These are phyloP conservation scores for Tragelaphus imberbis DNA, from an alignment of 2,113 vertebrate species.

Conservation along the genomic window DNA sequence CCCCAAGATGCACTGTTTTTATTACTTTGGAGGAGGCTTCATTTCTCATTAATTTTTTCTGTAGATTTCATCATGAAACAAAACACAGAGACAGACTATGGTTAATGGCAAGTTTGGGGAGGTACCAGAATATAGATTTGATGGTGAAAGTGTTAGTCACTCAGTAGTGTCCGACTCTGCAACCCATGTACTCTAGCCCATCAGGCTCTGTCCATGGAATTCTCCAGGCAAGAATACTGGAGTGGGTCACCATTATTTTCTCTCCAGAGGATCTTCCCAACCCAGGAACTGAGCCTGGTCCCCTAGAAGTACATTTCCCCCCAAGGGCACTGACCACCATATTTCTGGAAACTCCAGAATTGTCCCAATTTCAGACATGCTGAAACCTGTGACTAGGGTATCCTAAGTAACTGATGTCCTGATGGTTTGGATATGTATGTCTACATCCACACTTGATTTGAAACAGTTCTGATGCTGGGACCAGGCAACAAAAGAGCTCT, in stretches of 20 bases:
- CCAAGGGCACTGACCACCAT: not conserved
- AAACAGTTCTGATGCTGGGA: not conserved
- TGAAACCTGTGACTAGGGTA: not conserved
- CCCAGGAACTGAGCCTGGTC: fast-evolving
- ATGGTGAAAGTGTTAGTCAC: not conserved
- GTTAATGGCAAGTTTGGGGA: not conserved
- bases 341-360: not conserved
- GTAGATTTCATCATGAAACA: not conserved
- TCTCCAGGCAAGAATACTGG: not conserved
- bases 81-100: not conserved
- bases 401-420: not conserved
- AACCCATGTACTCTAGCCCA: not conserved
- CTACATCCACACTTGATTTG: not conserved
- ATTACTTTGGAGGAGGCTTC: not conserved
- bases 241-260: not conserved
- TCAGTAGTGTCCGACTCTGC: not conserved
- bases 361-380: not conserved
- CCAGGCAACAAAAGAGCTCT: not conserved
- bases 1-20: not conserved
- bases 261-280: not conserved
- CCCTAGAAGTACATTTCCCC: not conserved
- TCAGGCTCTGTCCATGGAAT: not conserved
- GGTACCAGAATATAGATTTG: not conserved
- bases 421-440: not conserved
- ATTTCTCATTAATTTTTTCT: not conserved